Evolutionary conservation across 2,888 invertebrate genomes (phyloP), one percentile per base, ranked within the genome.

Genomic region (Phortica magna): DNA sequence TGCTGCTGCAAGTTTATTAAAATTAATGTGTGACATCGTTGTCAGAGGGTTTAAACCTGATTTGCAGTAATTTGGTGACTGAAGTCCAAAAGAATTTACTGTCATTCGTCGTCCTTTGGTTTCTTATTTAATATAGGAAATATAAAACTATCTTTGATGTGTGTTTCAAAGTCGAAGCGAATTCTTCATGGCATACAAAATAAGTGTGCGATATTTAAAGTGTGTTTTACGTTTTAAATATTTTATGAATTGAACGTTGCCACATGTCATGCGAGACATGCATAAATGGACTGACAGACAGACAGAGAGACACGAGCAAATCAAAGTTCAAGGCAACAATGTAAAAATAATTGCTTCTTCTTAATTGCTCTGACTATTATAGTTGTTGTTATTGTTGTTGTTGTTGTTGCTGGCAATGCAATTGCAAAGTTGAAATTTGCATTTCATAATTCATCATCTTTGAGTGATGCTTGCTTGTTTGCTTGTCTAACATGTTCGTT

Each of bases 21-120:
- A 85, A 85, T 85, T 85, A 89, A 85, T 85, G 89, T 89, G 84
- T 88, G 84, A 64, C 64, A 64, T 31, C 39, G 39, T 64, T 64
- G 39, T 31, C 31, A 31, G 31, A 64, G 39, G 31, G n/a, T 53
- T 53, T 53, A 53, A 53, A 53, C 53, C 3, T 31, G 31, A 31
- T 31, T 31, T 31, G 2, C 2, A 31, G 31, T 31, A 31, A 31
- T 53, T 53, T 53, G 2, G 53, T 53, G 53, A n/a, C 53, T 53
- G 2, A 7, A n/a, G 31, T 31, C 31, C 31, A 31, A 4, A 31
- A 31, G 31, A 31, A 31, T 31, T 31, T 1, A 31, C 31, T 31
- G 31, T 31, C 31, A 31, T 31, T 31, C n/a, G n/a, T 31, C 31
- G 5, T 31, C 31, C 3, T 31, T 31, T 31, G n/a, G n/a, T n/a